Base-by-base conservation (phyloP, 2,797 vertebrate species). In the Forpus xanthops region DNA sequence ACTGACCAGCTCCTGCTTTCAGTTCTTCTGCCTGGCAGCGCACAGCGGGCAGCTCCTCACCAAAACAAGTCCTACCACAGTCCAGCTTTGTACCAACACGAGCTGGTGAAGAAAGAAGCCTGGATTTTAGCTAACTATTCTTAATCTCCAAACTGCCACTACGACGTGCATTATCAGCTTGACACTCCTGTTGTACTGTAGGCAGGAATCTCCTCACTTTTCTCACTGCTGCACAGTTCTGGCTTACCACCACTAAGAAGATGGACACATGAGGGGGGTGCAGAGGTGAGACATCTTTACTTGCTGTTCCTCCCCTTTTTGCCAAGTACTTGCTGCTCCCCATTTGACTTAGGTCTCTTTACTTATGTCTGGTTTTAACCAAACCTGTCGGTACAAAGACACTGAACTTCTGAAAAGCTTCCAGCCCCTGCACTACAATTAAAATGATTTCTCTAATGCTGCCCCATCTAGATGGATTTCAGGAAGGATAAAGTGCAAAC, bases 221-320 rank as follows among this genome's bases (percentile, higher is more conserved):
- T 70, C 52, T 74, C 41, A 12, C 9, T 35, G 31, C 16, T 27
- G 50, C 52, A 8, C 0, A 2, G 42, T 44, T 50, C 56, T 85
- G 64, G 42, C 24, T 93, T 17, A 0, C 42, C 55, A 39, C 21
- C 2, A 5, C 42, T 2, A 1, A 11, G 62, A 82, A 53, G 52
- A 74, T 0, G 0, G 42, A 37, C 58, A 44, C 4, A 0, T 37
- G 58, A 35, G 33, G 24, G 49, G 15, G 35, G 24, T 2, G 0
- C 0, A 4, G 30, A 45, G 65, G 30, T 67, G 78, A 49, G 23
- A 66, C 15, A 47, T 47, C 21, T 62, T 21, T 49, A 3, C n/a
- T 27, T 58, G 53, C 19, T 4, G 0, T 70, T 25, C 55, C 16
- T 44, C 56, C 79, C 58, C 73, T 53, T 71, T 74, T 37, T 45